Evolutionary conservation across 2,888 invertebrate genomes (phyloP).

Genomic region (Glyphotaelius pellucidus): DNA sequence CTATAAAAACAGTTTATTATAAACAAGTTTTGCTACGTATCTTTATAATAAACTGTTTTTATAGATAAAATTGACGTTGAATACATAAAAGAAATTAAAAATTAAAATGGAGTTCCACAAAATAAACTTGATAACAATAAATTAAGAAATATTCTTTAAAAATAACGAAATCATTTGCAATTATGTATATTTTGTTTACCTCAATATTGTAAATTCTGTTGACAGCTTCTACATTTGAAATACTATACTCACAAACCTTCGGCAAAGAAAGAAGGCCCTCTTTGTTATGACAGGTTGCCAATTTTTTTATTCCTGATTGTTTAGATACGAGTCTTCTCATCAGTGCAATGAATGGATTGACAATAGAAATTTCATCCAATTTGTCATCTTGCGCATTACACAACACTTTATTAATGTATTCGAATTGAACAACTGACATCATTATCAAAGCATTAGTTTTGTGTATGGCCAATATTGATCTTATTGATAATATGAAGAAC

Average conservation of each 20-base stretch:
- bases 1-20: too few species aligned
- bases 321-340: not conserved
- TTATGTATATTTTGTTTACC: not conserved
- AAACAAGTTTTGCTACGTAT: too few species aligned
- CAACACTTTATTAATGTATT: not conserved
- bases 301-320: not conserved
- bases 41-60: too few species aligned
- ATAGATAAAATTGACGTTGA: too few species aligned
- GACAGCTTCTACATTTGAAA: not conserved
- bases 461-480: not conserved
- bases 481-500: not conserved
- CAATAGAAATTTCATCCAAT: not conserved
- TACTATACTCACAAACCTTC: not conserved
- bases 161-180: too few species aligned
- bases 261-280: not conserved
- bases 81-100: too few species aligned
- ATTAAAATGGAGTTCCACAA: too few species aligned
- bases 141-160: too few species aligned
- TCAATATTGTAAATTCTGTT: constrained; percentile 8
- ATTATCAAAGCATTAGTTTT: not conserved
- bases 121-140: too few species aligned
- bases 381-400: not conserved
- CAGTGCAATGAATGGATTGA: not conserved
- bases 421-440: not conserved
- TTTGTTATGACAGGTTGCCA: not conserved